These are phyloP conservation scores for Dasysyrphus tricinctus DNA, from an alignment of 2,888 invertebrate genomes.

Conservation along the genomic window DNA sequence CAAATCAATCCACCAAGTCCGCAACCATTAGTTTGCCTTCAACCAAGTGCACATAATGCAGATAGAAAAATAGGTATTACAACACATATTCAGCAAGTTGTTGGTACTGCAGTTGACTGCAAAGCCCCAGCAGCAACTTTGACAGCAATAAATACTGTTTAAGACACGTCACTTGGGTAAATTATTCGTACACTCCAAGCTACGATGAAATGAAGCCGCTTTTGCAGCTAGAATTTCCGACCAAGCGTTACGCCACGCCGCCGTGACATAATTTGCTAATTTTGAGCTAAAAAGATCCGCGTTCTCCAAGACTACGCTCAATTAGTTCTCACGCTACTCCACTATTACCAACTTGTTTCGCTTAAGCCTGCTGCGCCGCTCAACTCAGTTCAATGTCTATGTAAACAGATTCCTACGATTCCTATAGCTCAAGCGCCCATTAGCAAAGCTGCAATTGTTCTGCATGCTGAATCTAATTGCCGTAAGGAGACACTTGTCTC, in stretches of 20 bases:
- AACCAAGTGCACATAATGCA: constrained; percentile 28
- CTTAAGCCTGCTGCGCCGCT: not conserved
- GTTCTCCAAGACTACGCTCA: constrained; percentile 65
- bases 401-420: constrained; percentile 22
- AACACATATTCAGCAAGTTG: constrained; percentile 41
- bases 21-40: constrained; percentile 31
- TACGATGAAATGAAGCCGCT: constrained; percentile 69
- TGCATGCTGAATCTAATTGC: constrained; percentile 67
- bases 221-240: constrained; percentile 26
- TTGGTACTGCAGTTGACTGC: not conserved
- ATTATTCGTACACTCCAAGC: constrained; percentile 55
- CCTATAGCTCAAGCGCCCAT: constrained; percentile 38
- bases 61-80: constrained; percentile 8
- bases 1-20: constrained; percentile 56
- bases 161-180: constrained; percentile 63
- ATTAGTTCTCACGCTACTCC: constrained; percentile 73
- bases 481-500: constrained; percentile 61
- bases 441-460: constrained; percentile 38
- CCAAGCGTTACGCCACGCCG: constrained; percentile 36
- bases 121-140: constrained; percentile 12
- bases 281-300: constrained; percentile 70
- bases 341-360: not conserved
- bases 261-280: constrained; percentile 74
- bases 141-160: constrained; percentile 66
- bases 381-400: not conserved